These are phyloP conservation scores for Eulemur mongoz DNA, from an alignment of 2,797 vertebrate species.

Conservation along the genomic window DNA sequence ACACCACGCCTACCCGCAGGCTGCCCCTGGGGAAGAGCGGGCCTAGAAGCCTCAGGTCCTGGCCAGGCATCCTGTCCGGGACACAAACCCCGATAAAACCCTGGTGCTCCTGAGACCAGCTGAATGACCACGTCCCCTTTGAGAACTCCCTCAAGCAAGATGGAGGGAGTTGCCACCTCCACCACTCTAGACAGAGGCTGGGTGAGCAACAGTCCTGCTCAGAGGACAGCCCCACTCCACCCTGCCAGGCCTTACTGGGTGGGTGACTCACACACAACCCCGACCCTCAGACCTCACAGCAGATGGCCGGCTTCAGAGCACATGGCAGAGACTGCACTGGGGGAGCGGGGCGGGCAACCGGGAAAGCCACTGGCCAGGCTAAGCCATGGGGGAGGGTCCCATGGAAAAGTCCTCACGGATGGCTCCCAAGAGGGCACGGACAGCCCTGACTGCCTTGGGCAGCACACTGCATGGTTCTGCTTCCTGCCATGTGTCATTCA, in stretches of 20 bases:
- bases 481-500: not conserved
- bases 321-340: no score
- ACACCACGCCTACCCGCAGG: accelerated
- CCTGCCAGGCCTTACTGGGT: not conserved
- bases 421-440: not conserved
- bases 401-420: accelerated
- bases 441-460: not conserved
- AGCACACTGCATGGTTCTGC: accelerated
- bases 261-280: not conserved
- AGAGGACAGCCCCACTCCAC: no score
- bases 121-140: not conserved
- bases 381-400: not conserved
- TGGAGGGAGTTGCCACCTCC: accelerated
- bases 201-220: no score
- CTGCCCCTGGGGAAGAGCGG: not conserved
- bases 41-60: not conserved
- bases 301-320: not conserved
- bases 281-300: not conserved
- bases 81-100: not conserved
- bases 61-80: not conserved
- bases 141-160: not conserved
- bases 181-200: not conserved
- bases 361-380: not conserved
- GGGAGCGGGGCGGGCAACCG: not conserved
- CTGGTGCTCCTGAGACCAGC: not conserved